Conservation (phyloP, 2,888 invertebrate genomes). For the Liodrosophila aerea region DNA sequence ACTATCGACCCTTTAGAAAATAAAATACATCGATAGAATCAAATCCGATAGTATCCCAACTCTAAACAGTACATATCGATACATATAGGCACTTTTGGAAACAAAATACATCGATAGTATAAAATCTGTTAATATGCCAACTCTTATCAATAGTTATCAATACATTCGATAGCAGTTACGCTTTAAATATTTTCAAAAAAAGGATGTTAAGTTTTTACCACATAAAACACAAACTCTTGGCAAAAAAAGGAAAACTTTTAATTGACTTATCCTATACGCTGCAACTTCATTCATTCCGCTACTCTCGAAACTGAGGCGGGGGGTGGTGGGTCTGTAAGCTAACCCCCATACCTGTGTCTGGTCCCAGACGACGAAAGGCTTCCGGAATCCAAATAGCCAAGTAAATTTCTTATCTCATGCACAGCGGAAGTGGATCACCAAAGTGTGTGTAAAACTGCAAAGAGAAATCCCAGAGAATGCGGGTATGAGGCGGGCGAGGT, state of each 20-base stretch:
- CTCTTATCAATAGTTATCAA: too few relatives aligned
- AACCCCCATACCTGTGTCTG: background rate
- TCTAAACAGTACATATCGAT: too few relatives aligned
- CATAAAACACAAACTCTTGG: background rate
- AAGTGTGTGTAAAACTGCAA: slow-evolving; percentile 37
- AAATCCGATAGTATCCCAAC: too few relatives aligned
- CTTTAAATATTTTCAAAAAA: too few relatives aligned
- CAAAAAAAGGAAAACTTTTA: slow-evolving; percentile 51
- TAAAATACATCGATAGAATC: too few relatives aligned
- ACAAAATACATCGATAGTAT: too few relatives aligned
- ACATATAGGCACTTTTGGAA: too few relatives aligned
- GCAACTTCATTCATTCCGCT: slow-evolving; percentile 15
- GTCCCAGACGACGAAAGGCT: slow-evolving; percentile 27
- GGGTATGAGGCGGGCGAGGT: slow-evolving; percentile 1
- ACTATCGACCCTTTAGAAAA: too few relatives aligned
- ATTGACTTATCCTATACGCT: slow-evolving; percentile 59
- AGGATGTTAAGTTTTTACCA: background rate
- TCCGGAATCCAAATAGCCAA: slow-evolving; percentile 45
- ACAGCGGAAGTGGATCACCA: slow-evolving; percentile 57
- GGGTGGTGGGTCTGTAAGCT: background rate
- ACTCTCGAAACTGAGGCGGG: slow-evolving; percentile 17
- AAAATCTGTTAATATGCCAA: too few relatives aligned
- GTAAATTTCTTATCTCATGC: slow-evolving; percentile 51
- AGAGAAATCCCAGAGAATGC: background rate
- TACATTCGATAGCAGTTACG: too few relatives aligned